These are phyloP conservation scores for Xenopus laevis DNA, from an alignment of 2,113 vertebrate genomes.

Conservation along the genomic window DNA sequence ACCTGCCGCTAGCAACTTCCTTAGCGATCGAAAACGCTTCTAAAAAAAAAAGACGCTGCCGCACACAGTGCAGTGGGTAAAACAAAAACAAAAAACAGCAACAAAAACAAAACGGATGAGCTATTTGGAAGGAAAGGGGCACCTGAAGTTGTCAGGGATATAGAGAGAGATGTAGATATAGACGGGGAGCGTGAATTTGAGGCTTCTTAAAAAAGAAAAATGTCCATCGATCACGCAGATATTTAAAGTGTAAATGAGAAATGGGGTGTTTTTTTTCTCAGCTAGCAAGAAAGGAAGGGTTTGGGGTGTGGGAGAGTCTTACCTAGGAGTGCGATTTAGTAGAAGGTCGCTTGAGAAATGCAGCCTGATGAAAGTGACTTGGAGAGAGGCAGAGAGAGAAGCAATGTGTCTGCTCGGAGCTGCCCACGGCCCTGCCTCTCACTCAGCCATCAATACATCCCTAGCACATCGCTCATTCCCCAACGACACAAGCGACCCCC, in stretches of 20 bases:
- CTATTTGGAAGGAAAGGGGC: background rate
- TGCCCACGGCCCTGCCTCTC: slow-evolving; percentile 76
- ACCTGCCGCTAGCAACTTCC: too few relatives aligned
- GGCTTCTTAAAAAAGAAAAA: slow-evolving; percentile 1
- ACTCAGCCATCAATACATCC: slow-evolving; percentile 73
- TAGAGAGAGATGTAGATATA: too few relatives aligned
- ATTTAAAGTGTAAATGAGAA: slow-evolving; percentile 39
- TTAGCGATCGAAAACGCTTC: too few relatives aligned
- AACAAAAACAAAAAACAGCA: background rate
- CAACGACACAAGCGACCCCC: slow-evolving; percentile 47
- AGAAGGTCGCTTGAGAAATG: slow-evolving; percentile 53
- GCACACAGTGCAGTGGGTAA: background rate
- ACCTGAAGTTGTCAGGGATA: slow-evolving; percentile 4
- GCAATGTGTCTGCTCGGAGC: slow-evolving; percentile 60
- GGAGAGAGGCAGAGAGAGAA: slow-evolving; percentile 28
- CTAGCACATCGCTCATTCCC: slow-evolving; percentile 63
- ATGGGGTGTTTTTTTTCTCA: background rate
- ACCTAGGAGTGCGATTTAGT: slow-evolving; percentile 54
- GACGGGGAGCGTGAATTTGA: too few relatives aligned
- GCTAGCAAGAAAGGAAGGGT: slow-evolving; percentile 2
- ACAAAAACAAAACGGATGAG: background rate
- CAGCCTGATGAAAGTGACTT: slow-evolving; percentile 46
- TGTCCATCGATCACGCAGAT: slow-evolving; percentile 57
- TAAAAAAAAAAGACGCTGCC: background rate
- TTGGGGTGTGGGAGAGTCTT: slow-evolving; percentile 51